phyloP scores from a whole-genome alignment of 2,797 vertebrate species.

The Tiaroga cobitis region DNA sequence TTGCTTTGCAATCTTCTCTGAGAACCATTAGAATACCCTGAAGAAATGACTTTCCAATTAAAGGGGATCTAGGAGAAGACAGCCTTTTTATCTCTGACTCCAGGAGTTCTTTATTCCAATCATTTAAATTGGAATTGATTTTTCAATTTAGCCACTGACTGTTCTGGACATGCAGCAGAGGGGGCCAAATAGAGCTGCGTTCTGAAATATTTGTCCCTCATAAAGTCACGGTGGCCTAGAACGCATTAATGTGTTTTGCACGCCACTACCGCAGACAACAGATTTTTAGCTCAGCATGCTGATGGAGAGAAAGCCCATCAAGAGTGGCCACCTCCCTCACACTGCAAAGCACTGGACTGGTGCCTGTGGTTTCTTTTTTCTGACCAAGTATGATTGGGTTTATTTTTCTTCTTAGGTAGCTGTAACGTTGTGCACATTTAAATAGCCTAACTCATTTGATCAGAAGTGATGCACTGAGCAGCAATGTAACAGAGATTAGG shows the following conservation, averaged over 20 bases:
- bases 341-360: conserved; percentile 57
- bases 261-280: conserved; percentile 78
- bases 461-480: background rate
- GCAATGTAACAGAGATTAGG: background rate
- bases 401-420: conserved; percentile 10
- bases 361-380: conserved; percentile 36
- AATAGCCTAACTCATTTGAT: background rate
- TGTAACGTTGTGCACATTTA: background rate
- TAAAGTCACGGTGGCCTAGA: conserved; percentile 80
- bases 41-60: conserved; percentile 99
- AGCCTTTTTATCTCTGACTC: conserved; percentile 94
- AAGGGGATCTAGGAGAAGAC: conserved; percentile 96
- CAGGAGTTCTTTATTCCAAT: conserved; percentile 99
- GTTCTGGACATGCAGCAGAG: conserved; percentile 91
- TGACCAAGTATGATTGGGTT: conserved; percentile 14
- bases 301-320: conserved; percentile 77
- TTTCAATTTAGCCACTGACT: conserved; percentile 99
- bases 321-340: conserved; percentile 72
- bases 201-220: conserved; percentile 89
- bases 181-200: conserved; percentile 87
- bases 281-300: conserved; percentile 79
- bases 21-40: conserved; percentile 99
- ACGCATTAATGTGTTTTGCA: conserved; percentile 78
- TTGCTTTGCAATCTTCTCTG: conserved; percentile 99
- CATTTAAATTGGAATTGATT: conserved; percentile 99